phyloP scores from a whole-genome alignment of 2,797 vertebrate species.

The Ptychobarbus kaznakovi region DNA sequence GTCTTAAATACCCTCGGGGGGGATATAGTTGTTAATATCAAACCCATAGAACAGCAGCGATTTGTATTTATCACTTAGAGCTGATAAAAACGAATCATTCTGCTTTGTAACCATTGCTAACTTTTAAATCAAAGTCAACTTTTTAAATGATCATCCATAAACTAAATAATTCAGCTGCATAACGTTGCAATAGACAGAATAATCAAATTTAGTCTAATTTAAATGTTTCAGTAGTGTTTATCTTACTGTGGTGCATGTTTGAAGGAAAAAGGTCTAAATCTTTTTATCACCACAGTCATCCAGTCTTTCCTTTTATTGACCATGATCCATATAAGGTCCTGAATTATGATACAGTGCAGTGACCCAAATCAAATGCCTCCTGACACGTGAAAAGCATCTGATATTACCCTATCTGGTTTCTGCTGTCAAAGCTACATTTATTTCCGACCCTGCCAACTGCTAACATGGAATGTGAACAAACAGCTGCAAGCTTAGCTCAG shows the following conservation, averaged over 20 bases:
- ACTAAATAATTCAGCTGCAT: too few species aligned
- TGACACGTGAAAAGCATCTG: background rate
- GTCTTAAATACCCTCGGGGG: background rate
- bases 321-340: slow-evolving; percentile 20
- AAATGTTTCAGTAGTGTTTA: background rate
- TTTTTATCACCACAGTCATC: background rate
- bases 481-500: slow-evolving; percentile 46
- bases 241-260: background rate
- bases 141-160: too few species aligned
- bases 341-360: background rate
- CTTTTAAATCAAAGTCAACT: background rate
- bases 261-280: background rate
- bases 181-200: background rate
- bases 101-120: background rate
- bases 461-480: background rate
- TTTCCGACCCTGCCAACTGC: slow-evolving; percentile 18
- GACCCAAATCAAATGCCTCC: background rate
- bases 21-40: background rate
- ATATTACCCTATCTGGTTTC: slow-evolving; percentile 15
- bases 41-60: background rate
- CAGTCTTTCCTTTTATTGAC: background rate
- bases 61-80: background rate
- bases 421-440: slow-evolving; percentile 39
- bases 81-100: background rate
- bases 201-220: background rate